Percentiles rank a stretch among this genome's conserved stretches.
phyloP scores from a whole-genome alignment of 2,113 vertebrate species.

The Callithrix jacchus region DNA sequence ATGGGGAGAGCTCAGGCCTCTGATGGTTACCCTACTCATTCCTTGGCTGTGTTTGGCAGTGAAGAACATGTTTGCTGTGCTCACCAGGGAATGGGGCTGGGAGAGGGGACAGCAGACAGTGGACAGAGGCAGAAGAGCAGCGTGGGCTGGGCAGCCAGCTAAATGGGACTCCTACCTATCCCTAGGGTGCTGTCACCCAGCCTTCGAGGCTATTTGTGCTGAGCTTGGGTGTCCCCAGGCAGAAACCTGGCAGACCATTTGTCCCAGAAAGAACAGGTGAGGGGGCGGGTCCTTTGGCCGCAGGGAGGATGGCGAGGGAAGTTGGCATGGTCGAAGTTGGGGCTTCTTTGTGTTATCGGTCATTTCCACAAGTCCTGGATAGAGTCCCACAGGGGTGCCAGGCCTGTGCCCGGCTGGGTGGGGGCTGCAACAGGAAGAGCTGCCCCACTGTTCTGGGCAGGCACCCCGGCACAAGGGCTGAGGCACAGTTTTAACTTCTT shows the following conservation, averaged over 20 bases:
- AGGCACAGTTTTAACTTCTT: neutral
- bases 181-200: neutral
- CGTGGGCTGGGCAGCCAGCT: neutral
- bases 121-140: neutral
- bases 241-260: neutral
- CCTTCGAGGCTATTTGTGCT: neutral
- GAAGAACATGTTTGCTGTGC: neutral
- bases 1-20: neutral
- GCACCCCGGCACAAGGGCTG: neutral
- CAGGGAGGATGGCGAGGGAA: neutral
- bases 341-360: neutral
- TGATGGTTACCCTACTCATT: neutral
- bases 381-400: neutral
- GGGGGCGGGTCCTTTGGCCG: neutral
- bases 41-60: neutral
- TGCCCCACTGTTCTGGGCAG: fast-evolving
- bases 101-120: neutral
- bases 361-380: fast-evolving
- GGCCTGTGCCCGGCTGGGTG: fast-evolving
- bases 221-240: neutral
- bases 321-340: neutral
- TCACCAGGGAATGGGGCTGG: neutral
- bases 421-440: neutral
- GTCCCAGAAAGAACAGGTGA: constrained; percentile 14
- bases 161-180: neutral